Evolutionary conservation across 2,797 vertebrate species (phyloP).

Genomic region (Ctenopoma kingsleyae): DNA sequence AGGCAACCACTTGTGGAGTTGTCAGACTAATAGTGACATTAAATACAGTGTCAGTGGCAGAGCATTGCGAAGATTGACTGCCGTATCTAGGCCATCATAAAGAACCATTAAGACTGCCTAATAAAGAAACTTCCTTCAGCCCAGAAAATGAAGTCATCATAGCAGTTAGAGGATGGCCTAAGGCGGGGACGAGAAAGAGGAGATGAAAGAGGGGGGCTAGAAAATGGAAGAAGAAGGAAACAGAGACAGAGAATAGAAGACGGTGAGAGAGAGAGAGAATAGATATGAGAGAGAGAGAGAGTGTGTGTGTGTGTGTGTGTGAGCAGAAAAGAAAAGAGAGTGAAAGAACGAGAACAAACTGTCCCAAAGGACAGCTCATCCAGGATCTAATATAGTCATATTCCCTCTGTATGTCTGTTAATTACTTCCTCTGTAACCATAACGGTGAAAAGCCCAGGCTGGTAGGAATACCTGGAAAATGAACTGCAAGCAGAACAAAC

Average conservation of each 20-base stretch:
- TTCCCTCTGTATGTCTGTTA: constrained; percentile 79
- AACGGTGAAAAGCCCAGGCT: constrained; percentile 25
- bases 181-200: constrained; percentile 44
- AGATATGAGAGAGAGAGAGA: constrained; percentile 8
- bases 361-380: constrained; percentile 73
- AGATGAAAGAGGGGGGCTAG: constrained; percentile 17
- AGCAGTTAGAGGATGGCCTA: constrained; percentile 62
- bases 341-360: constrained; percentile 76
- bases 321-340: constrained; percentile 30
- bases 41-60: constrained; percentile 51
- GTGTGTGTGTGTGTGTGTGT: constrained; percentile 11
- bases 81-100: constrained; percentile 65
- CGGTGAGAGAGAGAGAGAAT: background rate
- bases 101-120: constrained; percentile 69
- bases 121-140: constrained; percentile 67
- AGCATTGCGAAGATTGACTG: constrained; percentile 35
- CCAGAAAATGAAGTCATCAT: constrained; percentile 76
- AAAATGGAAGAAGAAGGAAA: constrained; percentile 28
- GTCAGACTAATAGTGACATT: constrained; percentile 51
- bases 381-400: constrained; percentile 77
- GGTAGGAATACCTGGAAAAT: constrained; percentile 66
- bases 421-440: constrained; percentile 75
- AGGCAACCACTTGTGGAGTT: constrained; percentile 49
- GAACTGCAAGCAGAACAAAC: constrained; percentile 56
- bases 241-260: constrained; percentile 31